phyloP scores from a whole-genome alignment of 1,140 invertebrate species.

The Zaprionus tsacasi region DNA sequence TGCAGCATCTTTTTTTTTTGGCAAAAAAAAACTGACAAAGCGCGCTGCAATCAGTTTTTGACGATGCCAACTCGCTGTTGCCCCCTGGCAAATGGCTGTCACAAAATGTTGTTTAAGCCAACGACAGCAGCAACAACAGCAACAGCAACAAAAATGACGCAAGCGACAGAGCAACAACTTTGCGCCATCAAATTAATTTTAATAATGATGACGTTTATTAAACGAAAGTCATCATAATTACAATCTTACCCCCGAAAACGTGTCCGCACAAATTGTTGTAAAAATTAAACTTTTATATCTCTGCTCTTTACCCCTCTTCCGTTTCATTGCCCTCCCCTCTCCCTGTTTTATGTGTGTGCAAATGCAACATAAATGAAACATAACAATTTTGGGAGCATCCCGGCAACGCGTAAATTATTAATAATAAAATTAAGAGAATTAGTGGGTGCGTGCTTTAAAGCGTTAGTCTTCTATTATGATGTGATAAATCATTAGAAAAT shows the following conservation, averaged over 20 bases:
- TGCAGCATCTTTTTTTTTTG: conserved; percentile 31
- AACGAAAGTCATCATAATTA: conserved; percentile 50
- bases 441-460: neutral
- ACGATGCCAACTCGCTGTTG: conserved; percentile 21
- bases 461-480: neutral
- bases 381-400: conserved; percentile 15
- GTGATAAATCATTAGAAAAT: neutral
- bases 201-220: conserved; percentile 54
- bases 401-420: conserved; percentile 15
- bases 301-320: neutral
- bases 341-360: neutral
- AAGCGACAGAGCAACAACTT: conserved; percentile 46
- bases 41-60: conserved; percentile 41
- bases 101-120: conserved; percentile 40
- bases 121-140: conserved; percentile 14
- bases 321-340: too few relatives aligned
- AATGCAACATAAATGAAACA: conserved; percentile 21
- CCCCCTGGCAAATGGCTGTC: conserved; percentile 44
- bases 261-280: conserved; percentile 18
- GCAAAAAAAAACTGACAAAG: conserved; percentile 30
- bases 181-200: conserved; percentile 53
- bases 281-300: conserved; percentile 34
- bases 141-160: neutral
- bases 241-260: conserved; percentile 23
- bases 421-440: conserved; percentile 14